These are phyloP conservation scores for Dryobotodes eremita DNA, from an alignment of 2,888 invertebrate genomes.

Conservation along the genomic window DNA sequence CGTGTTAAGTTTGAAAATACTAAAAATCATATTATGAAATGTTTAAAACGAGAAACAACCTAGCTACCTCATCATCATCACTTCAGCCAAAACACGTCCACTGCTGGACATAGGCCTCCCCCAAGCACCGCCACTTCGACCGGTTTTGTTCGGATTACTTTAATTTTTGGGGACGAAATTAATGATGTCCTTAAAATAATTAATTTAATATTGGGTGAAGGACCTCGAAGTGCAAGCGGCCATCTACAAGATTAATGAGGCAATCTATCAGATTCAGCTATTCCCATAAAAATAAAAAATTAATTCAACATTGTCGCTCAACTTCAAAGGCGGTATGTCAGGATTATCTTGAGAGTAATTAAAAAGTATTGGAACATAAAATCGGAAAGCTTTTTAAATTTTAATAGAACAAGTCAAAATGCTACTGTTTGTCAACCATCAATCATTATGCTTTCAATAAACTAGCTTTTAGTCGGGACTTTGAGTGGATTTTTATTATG, in stretches of 20 bases:
- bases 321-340: constrained; percentile 63
- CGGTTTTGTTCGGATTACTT: too few relatives aligned
- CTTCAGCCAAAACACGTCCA: too few relatives aligned
- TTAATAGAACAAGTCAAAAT: constrained; percentile 66
- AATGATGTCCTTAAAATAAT: constrained; percentile 3
- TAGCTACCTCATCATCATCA: too few relatives aligned
- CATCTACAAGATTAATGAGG: constrained; percentile 44
- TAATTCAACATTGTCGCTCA: constrained; percentile 56
- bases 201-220: constrained; percentile 32
- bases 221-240: constrained; percentile 45
- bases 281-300: constrained; percentile 61
- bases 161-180: too few relatives aligned
- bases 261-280: constrained; percentile 55
- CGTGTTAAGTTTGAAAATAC: too few relatives aligned
- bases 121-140: too few relatives aligned
- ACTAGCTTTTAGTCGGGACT: constrained; percentile 32
- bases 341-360: constrained; percentile 66
- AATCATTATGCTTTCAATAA: constrained; percentile 70
- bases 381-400: constrained; percentile 67
- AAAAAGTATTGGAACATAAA: constrained; percentile 70
- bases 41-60: too few relatives aligned
- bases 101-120: too few relatives aligned
- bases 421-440: constrained; percentile 67
- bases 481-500: constrained; percentile 22
- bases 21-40: too few relatives aligned